phyloP scores from a whole-genome alignment of 2,888 invertebrate genomes.

The Graphium colonna region DNA sequence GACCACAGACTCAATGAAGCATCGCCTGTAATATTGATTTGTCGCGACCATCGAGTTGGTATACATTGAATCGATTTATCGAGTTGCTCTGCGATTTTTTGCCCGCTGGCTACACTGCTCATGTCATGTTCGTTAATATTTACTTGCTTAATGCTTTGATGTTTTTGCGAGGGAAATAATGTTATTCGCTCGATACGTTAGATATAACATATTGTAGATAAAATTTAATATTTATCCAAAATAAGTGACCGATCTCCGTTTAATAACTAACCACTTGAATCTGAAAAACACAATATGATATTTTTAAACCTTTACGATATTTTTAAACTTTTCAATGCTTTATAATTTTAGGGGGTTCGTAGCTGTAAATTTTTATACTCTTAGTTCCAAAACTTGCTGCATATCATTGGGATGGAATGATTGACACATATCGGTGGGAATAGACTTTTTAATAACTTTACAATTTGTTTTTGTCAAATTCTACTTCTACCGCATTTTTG shows the following conservation, averaged over 20 bases:
- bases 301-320: not conserved
- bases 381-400: no score
- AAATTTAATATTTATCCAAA: no score
- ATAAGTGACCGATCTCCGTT: no score
- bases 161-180: not conserved
- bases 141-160: not conserved
- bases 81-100: not conserved
- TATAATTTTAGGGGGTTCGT: no score
- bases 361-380: no score
- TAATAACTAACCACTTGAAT: not conserved
- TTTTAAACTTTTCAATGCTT: no score
- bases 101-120: not conserved
- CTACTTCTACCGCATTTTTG: no score
- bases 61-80: conserved; percentile 10
- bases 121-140: not conserved
- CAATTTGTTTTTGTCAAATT: no score
- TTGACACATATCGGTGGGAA: no score
- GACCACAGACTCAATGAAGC: conserved; percentile 16
- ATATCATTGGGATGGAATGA: no score
- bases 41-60: conserved; percentile 11
- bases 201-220: not conserved
- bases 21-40: conserved; percentile 21
- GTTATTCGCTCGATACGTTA: not conserved
- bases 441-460: no score
- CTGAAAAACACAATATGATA: not conserved